Evolutionary conservation across 37 sponge, comb jelly and placozoan species (phyloP), one percentile per base, ranked within the genome.

Genomic region (Axinella damicornis): DNA sequence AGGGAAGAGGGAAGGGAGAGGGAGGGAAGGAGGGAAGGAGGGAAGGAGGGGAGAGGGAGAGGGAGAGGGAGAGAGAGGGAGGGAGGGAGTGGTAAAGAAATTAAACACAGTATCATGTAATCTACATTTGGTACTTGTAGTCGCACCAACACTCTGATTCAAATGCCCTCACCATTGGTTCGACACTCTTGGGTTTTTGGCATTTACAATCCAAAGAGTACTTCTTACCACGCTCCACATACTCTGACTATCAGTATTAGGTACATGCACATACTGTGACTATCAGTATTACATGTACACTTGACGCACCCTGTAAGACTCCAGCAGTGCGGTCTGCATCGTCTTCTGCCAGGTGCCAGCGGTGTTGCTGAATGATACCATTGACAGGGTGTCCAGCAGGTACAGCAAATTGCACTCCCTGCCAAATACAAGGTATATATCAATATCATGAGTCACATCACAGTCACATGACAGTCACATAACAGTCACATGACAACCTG

Each of bases 311-410:
- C 36, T 53, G 32, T 91, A 91, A 0, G 75, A 36, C 32, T 82
- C 87, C 19, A 91, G 39, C 53, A 91, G 65, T 16, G 52, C 52
- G 30, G 65, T 57, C 59, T 68, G 27, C n/a, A 91, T 67, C 1
- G 53, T 40, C 36, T 63, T 75, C 62, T 76, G 68, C 69, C 75
- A 76, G 21, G 25, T 52, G 1, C 59, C 73, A 11, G 25, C 33
- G 1, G 60, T 71, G 37, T 69, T 20, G 20, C 21, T 73, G 77
- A 76, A 82, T 1, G 78, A 35, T 2, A 71, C 82, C 78, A 79
- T 70, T 41, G 78, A 83, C 39, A 94, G 57, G 19, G 62, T 65
- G 81, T 94, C 56, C 57, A 94, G 56, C 4, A 94, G 75, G 67
- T 83, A 62, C 19, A 94, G 74, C 25, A 94, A 33, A 61, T 67